Percentiles rank a stretch among this genome's conserved stretches.
phyloP scores from a whole-genome alignment of 2,888 invertebrate genomes.

The Dendrolimus pini region DNA sequence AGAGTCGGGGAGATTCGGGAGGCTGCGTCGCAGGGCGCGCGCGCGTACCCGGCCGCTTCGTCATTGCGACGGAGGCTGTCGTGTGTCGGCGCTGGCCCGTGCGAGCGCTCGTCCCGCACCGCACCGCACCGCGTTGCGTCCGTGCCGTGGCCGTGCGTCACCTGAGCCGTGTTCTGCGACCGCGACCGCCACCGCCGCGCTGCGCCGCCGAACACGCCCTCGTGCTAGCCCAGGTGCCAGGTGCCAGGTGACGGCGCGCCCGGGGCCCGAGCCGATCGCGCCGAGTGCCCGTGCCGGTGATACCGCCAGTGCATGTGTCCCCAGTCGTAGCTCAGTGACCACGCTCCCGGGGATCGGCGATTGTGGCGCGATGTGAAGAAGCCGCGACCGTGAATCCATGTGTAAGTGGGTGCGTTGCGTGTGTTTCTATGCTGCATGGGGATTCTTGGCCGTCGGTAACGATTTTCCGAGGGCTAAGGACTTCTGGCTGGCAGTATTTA shows the following conservation, averaged over 20 bases:
- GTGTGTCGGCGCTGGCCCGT: slow-evolving; percentile 70
- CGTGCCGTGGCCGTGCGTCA: slow-evolving; percentile 26
- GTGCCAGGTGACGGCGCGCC: slow-evolving; percentile 12
- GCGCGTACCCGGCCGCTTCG: slow-evolving; percentile 75
- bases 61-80: slow-evolving; percentile 75
- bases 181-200: slow-evolving; percentile 12
- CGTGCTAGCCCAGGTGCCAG: slow-evolving; percentile 19
- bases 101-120: slow-evolving; percentile 59
- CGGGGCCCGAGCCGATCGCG: slow-evolving; percentile 18
- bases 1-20: slow-evolving; percentile 59
- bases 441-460: slow-evolving; percentile 44
- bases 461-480: slow-evolving; percentile 47
- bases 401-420: slow-evolving; percentile 69
- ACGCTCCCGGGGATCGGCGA: slow-evolving; percentile 81
- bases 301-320: slow-evolving; percentile 75
- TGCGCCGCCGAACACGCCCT: slow-evolving; percentile 31
- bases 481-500: slow-evolving; percentile 36
- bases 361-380: slow-evolving; percentile 77
- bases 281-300: slow-evolving; percentile 20
- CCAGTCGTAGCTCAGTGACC: slow-evolving; percentile 76
- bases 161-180: slow-evolving; percentile 29
- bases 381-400: slow-evolving; percentile 66
- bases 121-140: slow-evolving; percentile 31
- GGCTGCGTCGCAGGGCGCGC: slow-evolving; percentile 68
- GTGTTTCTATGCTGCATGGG: slow-evolving; percentile 47